Base-by-base conservation (phyloP, 2,888 invertebrate genomes). In the Sipha maydis region DNA sequence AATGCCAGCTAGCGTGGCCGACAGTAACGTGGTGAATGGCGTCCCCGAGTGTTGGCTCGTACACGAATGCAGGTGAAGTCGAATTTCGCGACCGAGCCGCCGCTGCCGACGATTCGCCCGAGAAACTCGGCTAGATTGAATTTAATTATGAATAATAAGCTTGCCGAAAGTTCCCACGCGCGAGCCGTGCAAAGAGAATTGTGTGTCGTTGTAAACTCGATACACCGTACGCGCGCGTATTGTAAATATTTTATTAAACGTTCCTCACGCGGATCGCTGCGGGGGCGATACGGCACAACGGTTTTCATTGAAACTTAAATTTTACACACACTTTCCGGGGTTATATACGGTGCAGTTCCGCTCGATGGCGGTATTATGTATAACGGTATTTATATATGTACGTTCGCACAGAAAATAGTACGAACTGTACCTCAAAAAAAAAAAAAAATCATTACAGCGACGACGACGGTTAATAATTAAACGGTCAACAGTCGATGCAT, bases 111-210 rank as follows among this genome's bases (percentile, higher is more conserved):
- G 25, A 5, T 3, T 1, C n/a, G 8, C 28, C 54, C 41, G 14
- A n/a, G 5, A 69, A 85, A 85, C 85, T 85, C 85, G n/a, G 78
- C 78, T 34, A 71, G 85, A 85, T 85, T 78, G 54, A 85, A 85
- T 85, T 85, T 85, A 85, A 85, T 85, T 85, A 85, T 85, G 85
- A 85, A 85, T 85, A 78, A 85, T 78, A 85, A 85, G 85, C 85
- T 85, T 54, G 48, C n/a, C 78, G n/a, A 85, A 85, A 85, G 85
- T 85, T 78, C 48, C 54, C 14, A 28, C 34, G 56, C 38, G 4
- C 2, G 34, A 4, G 34, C 34, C 34, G 75, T 31, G 34, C n/a
- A 73, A 83, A 75, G 69, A 85, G 77, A 77, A 85, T 54, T 28
- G 69, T 69, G 69, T 85, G 78, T 78, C 78, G 85, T 85, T 69